These are phyloP conservation scores for Drosophila paramelanica DNA, from an alignment of 2,888 invertebrate genomes.

Conservation along the genomic window DNA sequence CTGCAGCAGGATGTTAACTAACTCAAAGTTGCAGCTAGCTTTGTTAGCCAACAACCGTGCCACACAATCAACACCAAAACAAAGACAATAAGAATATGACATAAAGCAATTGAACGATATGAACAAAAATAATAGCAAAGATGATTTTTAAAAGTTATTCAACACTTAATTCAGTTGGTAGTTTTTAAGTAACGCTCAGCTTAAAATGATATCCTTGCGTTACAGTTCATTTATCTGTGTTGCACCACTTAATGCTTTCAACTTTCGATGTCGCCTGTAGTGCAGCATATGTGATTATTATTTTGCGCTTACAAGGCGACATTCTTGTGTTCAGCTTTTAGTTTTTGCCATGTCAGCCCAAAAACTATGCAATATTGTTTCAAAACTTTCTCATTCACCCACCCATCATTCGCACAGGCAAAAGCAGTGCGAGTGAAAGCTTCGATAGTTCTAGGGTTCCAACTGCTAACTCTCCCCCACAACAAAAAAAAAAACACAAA, in stretches of 20 bases:
- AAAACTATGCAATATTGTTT: constrained; percentile 54
- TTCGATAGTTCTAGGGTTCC: constrained; percentile 39
- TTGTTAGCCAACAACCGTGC: neutral
- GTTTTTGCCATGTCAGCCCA: constrained; percentile 32
- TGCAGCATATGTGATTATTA: constrained; percentile 44
- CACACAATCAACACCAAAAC: too few relatives aligned
- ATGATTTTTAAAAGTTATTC: neutral
- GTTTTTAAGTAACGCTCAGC: neutral
- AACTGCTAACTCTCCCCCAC: constrained; percentile 3
- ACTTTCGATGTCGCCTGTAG: constrained; percentile 11
- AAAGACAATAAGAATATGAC: too few relatives aligned
- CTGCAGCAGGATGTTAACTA: constrained; percentile 44
- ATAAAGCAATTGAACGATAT: too few relatives aligned
- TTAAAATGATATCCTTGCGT: neutral
- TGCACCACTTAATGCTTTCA: neutral
- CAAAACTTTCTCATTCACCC: constrained; percentile 27
- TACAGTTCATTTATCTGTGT: neutral
- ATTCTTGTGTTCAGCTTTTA: constrained; percentile 15
- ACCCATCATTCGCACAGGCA: constrained; percentile 1
- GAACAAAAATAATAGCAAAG: neutral
- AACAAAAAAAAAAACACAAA: too few relatives aligned
- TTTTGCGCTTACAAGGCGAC: constrained; percentile 31
- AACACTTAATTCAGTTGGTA: neutral
- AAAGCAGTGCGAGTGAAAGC: constrained; percentile 46
- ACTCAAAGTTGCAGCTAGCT: constrained; percentile 26